Conservation (phyloP, 2,113 vertebrate genomes). For the Neotragus pygmaeus region DNA sequence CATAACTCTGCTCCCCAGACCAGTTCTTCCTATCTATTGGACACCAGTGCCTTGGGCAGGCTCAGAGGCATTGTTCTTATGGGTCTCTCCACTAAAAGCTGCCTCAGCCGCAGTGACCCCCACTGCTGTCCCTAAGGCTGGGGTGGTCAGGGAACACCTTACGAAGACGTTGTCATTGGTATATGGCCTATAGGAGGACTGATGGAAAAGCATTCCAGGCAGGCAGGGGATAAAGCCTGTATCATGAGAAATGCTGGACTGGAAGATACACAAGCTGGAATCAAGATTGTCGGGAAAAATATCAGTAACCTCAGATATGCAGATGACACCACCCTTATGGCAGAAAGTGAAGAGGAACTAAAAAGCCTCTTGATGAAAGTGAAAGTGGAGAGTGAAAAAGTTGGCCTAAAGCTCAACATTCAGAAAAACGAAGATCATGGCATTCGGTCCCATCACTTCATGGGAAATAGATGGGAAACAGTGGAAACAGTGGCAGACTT, state of each 20-base stretch:
- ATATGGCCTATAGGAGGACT: neutral
- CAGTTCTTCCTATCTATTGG: neutral
- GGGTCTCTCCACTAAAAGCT: neutral
- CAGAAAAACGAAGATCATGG: too few relatives aligned
- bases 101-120: neutral
- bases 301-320: too few relatives aligned
- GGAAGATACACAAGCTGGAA: too few relatives aligned
- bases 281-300: too few relatives aligned
- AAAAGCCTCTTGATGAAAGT: too few relatives aligned
- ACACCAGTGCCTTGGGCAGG: neutral
- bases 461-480: too few relatives aligned
- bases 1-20: neutral
- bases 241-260: neutral
- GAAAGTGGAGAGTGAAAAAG: too few relatives aligned
- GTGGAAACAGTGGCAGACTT: too few relatives aligned
- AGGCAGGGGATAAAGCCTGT: neutral
- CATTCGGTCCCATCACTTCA: too few relatives aligned
- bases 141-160: neutral
- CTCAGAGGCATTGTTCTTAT: neutral
- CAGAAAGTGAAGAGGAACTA: too few relatives aligned
- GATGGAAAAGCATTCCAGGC: neutral
- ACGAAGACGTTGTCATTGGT: neutral
- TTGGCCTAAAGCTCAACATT: too few relatives aligned
- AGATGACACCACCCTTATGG: too few relatives aligned
- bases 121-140: neutral